These are phyloP conservation scores for Trachops cirrhosus DNA, from an alignment of 2,797 vertebrate species.

Conservation along the genomic window DNA sequence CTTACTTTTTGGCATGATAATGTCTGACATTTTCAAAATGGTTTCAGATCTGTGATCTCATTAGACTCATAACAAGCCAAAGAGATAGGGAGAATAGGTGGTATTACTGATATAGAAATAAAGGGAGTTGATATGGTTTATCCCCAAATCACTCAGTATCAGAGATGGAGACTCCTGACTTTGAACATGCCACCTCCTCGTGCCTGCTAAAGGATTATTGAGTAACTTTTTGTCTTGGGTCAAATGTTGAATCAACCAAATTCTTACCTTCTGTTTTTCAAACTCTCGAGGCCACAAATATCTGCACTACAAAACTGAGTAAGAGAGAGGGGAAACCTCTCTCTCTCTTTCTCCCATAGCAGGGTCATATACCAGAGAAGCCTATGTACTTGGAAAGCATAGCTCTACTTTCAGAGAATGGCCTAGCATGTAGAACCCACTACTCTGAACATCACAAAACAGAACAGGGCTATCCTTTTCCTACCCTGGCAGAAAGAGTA, in stretches of 20 bases:
- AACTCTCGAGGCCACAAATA: slow-evolving; percentile 22
- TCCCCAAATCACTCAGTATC: slow-evolving; percentile 1
- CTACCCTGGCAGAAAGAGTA: background rate
- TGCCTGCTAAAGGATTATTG: background rate
- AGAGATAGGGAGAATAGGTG: background rate
- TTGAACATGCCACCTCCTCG: background rate
- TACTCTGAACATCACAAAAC: background rate
- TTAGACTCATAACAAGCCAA: slow-evolving; percentile 11
- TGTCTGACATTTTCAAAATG: slow-evolving; percentile 48
- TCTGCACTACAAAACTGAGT: background rate
- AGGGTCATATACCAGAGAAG: background rate
- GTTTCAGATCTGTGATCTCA: slow-evolving; percentile 37
- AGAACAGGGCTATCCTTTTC: background rate
- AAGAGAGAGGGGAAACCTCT: background rate
- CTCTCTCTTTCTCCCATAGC: background rate
- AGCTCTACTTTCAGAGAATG: background rate
- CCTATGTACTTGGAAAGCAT: background rate
- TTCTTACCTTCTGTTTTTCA: slow-evolving; percentile 27
- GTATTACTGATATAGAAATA: background rate
- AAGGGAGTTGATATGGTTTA: background rate
- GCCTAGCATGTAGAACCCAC: background rate
- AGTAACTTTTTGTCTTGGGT: slow-evolving; percentile 58
- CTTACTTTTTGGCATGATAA: slow-evolving; percentile 29
- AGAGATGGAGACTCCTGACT: slow-evolving; percentile 11
- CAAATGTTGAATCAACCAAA: slow-evolving; percentile 30